phyloP scores from a whole-genome alignment of 2,888 invertebrate genomes.

The Cistogaster globosa region DNA sequence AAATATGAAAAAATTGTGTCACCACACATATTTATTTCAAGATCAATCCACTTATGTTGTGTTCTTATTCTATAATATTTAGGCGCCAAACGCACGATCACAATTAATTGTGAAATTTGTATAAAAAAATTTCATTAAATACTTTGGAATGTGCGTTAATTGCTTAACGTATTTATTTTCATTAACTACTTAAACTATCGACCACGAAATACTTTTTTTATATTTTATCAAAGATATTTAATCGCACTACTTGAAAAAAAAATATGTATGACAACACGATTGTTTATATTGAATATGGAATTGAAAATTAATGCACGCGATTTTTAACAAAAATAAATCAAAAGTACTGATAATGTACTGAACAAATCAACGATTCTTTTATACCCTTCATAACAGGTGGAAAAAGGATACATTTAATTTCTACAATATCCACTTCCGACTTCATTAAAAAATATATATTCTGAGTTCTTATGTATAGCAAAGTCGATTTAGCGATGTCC shows the following conservation, averaged over 20 bases:
- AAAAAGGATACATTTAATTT: too few species aligned
- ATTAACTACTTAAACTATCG: conserved; percentile 17
- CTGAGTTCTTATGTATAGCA: too few species aligned
- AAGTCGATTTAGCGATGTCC: too few species aligned
- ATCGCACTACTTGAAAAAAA: conserved; percentile 36
- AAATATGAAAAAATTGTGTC: too few species aligned
- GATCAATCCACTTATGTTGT: conserved; percentile 52
- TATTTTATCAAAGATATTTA: conserved; percentile 29
- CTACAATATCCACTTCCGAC: too few species aligned
- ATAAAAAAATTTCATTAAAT: conserved; percentile 34
- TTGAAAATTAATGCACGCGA: conserved; percentile 45
- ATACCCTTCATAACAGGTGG: too few species aligned
- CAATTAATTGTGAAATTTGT: conserved; percentile 8
- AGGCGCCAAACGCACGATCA: conserved; percentile 5
- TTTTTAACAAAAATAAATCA: conserved; percentile 1
- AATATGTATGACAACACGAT: conserved; percentile 7
- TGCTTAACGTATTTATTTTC: conserved; percentile 61
- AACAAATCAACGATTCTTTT: conserved; percentile 8
- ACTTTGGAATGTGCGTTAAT: conserved; percentile 65
- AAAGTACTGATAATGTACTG: conserved; percentile 17
- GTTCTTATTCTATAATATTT: background rate
- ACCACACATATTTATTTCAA: conserved; percentile 37
- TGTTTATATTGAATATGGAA: conserved; percentile 23
- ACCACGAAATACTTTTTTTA: background rate
- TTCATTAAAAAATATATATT: too few species aligned